Conservation (phyloP, 2,888 invertebrate genomes). For the Glyphotaelius pellucidus region DNA sequence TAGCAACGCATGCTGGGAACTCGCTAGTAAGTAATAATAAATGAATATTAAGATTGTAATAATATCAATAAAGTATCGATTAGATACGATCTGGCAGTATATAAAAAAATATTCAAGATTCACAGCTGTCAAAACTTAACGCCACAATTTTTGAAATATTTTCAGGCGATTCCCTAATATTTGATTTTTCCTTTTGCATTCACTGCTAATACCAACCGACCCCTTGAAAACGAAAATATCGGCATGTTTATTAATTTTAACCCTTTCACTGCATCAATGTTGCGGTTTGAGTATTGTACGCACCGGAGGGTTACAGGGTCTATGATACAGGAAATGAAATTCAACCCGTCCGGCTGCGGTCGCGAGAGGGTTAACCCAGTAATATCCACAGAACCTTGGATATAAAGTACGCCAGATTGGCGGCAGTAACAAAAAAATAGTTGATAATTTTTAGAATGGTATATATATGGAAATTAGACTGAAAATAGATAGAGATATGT, state of each 20-base stretch:
- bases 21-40: too few relatives aligned
- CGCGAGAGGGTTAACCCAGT: conserved; percentile 55
- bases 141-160: too few relatives aligned
- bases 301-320: background rate
- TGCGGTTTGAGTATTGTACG: background rate
- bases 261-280: conserved; percentile 1
- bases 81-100: too few relatives aligned
- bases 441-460: background rate
- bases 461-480: too few relatives aligned
- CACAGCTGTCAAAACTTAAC: too few relatives aligned
- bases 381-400: conserved; percentile 15
- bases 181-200: background rate
- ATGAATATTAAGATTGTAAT: too few relatives aligned
- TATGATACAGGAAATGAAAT: conserved; percentile 62
- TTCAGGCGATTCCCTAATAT: background rate
- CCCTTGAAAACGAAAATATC: background rate
- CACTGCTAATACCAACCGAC: background rate
- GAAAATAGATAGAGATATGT: too few relatives aligned
- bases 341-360: conserved; percentile 20
- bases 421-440: background rate
- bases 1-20: too few relatives aligned
- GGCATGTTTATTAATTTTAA: background rate
- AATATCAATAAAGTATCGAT: too few relatives aligned
- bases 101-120: too few relatives aligned
- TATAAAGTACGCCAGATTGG: background rate